phyloP scores from a whole-genome alignment of 2,888 invertebrate genomes.

The Gisinianus flammeolus region DNA sequence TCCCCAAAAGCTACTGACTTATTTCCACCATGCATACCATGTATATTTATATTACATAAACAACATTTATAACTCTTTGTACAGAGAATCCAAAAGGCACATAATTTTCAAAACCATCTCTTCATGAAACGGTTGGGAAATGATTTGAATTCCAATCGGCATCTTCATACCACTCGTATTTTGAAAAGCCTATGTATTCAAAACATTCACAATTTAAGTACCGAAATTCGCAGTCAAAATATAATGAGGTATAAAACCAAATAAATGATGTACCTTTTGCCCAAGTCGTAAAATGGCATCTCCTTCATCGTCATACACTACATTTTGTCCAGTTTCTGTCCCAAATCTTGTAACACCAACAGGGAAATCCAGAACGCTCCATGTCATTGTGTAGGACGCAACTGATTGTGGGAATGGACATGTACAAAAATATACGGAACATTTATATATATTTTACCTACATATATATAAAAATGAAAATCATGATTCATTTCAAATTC shows the following conservation, averaged over 20 bases:
- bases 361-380: conserved; percentile 42
- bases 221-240: background rate
- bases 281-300: conserved; percentile 42
- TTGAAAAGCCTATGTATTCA: conserved; percentile 37
- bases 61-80: too few relatives aligned
- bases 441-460: background rate
- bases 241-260: background rate
- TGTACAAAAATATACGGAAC: background rate
- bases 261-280: too few relatives aligned
- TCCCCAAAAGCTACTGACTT: background rate
- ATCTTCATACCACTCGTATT: conserved; percentile 61
- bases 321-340: conserved; percentile 42
- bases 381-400: conserved; percentile 44
- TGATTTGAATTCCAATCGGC: conserved; percentile 62
- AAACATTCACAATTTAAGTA: background rate
- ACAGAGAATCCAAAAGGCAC: conserved; percentile 48
- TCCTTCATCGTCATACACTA: conserved; percentile 45
- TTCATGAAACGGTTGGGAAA: conserved; percentile 62
- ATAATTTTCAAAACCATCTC: conserved; percentile 62
- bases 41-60: too few relatives aligned
- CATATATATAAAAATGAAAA: background rate
- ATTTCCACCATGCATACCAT: too few relatives aligned
- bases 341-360: conserved; percentile 42
- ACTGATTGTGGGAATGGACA: background rate
- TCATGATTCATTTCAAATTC: background rate